Base-by-base conservation (phyloP, 2,888 invertebrate genomes). In the Ditylenchus weischeri region DNA sequence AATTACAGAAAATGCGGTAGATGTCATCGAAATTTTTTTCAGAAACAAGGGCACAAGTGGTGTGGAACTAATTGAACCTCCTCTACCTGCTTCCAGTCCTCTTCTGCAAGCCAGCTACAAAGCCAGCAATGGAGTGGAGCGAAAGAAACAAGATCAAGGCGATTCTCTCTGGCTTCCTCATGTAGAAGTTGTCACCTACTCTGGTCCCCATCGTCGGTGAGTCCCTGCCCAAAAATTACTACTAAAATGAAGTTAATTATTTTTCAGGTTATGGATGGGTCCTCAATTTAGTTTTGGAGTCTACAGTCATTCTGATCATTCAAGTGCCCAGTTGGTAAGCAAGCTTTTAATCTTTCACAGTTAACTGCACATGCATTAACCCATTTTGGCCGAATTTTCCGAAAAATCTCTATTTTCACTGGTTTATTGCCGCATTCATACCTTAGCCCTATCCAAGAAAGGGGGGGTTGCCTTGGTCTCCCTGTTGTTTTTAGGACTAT, bases 201-300 rank as follows among this genome's bases (percentile, higher is more conserved):
- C 91, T 6, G 95, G 94, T 21, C 96, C 96, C 11, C 93, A 93
- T 84, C 88, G 88, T 23, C 76, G 86, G 43, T 43, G 43, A 13
- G 51, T 62, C 57, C 54, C 54, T 64, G 8, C 43, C 11, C 43
- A 43, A 43, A 43, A 35, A 11, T 15, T 29, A 50, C 35, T 38
- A 43, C 4, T n/a, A 18, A n/a, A n/a, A 15, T 19, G 8, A 4
- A 21, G 15, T 11, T 18, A 23, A 19, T n/a, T 49, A 47, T 36
- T 54, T 57, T 43, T 38, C 38, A 21, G 35, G 29, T 88, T 98
- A 35, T 98, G 98, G 96, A 95, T 96, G 93, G 96, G 96, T 13
- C 98, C 98, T n/a, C 96, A 98, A 86, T 96, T 96, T 84, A 90
- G 91, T 38, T 96, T 98, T 86, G 94, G 93, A 29, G 61, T 75